A percentile compares a stretch with the other conserved stretches of the same genome.
phyloP scores from a whole-genome alignment of 2,888 invertebrate species.

The Tanypteryx hageni region DNA sequence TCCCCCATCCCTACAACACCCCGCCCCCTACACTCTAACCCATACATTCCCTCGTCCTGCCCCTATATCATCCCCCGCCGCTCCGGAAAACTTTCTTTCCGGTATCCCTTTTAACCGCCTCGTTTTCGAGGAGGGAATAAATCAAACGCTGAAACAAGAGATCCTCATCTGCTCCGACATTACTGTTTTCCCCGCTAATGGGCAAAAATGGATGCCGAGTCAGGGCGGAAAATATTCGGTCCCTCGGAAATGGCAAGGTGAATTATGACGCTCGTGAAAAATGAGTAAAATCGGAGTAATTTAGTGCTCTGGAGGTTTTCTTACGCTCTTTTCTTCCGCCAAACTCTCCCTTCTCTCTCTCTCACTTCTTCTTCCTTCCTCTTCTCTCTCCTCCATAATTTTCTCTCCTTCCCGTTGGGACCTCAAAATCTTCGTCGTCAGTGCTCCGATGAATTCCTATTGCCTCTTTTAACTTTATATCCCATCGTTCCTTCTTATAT shows the following conservation, averaged over 20 bases:
- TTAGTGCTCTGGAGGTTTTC: conserved; percentile 42
- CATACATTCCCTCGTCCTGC: conserved; percentile 20
- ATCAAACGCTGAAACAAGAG: conserved; percentile 62
- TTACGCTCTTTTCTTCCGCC: conserved; percentile 32
- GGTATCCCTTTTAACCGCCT: conserved; percentile 5
- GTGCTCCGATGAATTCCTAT: conserved; percentile 55
- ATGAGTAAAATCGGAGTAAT: conserved; percentile 62
- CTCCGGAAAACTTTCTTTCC: background rate
- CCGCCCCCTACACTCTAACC: conserved; percentile 6
- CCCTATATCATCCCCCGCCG: conserved; percentile 34
- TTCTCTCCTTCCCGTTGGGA: background rate
- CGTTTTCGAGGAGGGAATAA: conserved; percentile 50
- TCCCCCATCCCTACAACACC: conserved; percentile 42
- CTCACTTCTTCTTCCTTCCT: too few species aligned
- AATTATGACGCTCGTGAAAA: conserved; percentile 63
- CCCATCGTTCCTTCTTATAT: background rate
- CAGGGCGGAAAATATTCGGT: conserved; percentile 46
- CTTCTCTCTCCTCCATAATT: background rate
- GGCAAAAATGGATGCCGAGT: conserved; percentile 37
- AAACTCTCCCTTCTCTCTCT: background rate
- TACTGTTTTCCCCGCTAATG: conserved; percentile 60
- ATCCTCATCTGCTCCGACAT: conserved; percentile 56
- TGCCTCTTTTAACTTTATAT: conserved; percentile 58
- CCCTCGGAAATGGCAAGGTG: conserved; percentile 44
- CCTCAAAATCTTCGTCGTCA: conserved; percentile 49